Conservation (phyloP, 1,140 invertebrate genomes). For the Psix sp. region DNA sequence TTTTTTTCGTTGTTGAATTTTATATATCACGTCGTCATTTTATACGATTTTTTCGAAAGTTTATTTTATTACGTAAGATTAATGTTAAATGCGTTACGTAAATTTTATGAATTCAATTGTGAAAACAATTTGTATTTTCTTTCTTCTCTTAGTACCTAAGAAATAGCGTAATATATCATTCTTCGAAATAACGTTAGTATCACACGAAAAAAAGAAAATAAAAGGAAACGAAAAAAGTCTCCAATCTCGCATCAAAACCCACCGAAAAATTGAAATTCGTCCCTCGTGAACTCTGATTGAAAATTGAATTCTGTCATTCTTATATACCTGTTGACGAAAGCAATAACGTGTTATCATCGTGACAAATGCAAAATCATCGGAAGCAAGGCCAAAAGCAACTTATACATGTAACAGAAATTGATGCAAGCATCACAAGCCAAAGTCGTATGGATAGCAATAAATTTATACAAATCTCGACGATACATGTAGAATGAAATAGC, state of each 20-base stretch:
- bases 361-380: constrained; percentile 5
- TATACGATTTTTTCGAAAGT: constrained; percentile 12
- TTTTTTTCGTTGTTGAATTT: constrained; percentile 23
- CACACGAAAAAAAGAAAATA: too few species aligned
- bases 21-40: constrained; percentile 7
- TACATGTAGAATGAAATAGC: constrained; percentile 13
- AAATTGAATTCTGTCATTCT: neutral
- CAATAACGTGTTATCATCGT: constrained; percentile 5
- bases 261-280: constrained; percentile 4
- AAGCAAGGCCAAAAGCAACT: constrained; percentile 8
- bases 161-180: too few species aligned
- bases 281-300: neutral
- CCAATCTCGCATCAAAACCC: constrained; percentile 18
- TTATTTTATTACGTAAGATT: constrained; percentile 10
- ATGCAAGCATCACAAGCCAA: constrained; percentile 26
- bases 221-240: too few species aligned
- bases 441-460: constrained; percentile 17
- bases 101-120: constrained; percentile 11
- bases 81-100: constrained; percentile 9
- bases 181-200: too few species aligned
- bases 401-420: constrained; percentile 15
- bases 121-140: neutral
- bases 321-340: constrained; percentile 4
- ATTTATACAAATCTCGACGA: constrained; percentile 21
- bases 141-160: too few species aligned